Evolutionary conservation across 2,113 vertebrate species (phyloP), one percentile per base, ranked within the genome.

Genomic region (Phalacrocorax brasilianus): DNA sequence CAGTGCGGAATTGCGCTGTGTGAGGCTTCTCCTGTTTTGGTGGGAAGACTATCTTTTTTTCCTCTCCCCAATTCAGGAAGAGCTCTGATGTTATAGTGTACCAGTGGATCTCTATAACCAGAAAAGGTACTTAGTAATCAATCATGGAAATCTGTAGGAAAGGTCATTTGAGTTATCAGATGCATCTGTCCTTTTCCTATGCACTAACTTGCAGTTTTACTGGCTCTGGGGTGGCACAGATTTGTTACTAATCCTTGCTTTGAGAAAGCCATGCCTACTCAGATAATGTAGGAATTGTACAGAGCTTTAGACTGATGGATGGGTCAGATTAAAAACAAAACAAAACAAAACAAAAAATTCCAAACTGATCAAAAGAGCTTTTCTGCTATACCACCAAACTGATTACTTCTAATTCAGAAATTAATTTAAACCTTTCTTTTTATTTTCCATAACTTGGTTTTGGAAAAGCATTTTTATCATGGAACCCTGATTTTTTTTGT

Each of bases 171-270:
- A 50, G 38, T 67, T 84, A 84, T 35, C 52, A 71, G 55, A 66
- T 77, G 18, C 22, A n/a, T 53, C 52, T 84, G 38, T 24, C 59
- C 23, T 91, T 78, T 87, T 52, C 47, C 30, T 11, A 26, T 87
- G 70, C 40, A 50, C 44, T 72, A 59, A 38, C 23, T 71, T 59
- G 13, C 45, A 47, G 38, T 65, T 89, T 84, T 87, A 91, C 59
- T 77, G 83, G 58, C 58, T 87, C 65, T 77, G 14, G 38, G 5
- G 23, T 91, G n/a, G 49, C 59, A 84, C 16, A 84, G 91, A 92
- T 91, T 87, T 82, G 89, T 89, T 79, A 81, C 50, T 92, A 89
- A 91, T 93, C 73, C 77, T 92, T 87, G 35, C 65, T 84, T 91
- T 67, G 66, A 87, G 81, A 81, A 73, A 85, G 56, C 72, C 81